Evolutionary conservation across 1,140 invertebrate species (phyloP).

Genomic region (Zaprionus africanus): DNA sequence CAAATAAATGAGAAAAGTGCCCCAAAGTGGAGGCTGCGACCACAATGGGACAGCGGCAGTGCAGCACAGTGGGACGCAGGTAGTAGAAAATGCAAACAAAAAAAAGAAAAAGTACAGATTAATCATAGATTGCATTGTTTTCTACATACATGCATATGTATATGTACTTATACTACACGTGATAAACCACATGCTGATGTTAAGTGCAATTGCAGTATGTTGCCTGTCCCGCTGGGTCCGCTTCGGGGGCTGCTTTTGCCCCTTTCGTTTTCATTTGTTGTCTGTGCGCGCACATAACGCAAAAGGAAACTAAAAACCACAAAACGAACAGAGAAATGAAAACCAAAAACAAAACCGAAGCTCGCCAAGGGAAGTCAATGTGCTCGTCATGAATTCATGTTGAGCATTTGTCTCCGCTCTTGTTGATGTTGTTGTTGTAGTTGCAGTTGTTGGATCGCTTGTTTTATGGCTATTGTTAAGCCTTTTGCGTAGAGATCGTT

Average conservation of each 20-base stretch:
- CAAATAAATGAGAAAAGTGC: conserved; percentile 74
- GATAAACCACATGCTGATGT: background rate
- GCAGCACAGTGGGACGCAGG: background rate
- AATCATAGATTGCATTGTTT: too few relatives aligned
- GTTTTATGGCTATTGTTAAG: conserved; percentile 74
- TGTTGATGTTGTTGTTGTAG: conserved; percentile 16
- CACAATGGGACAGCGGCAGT: background rate
- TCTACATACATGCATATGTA: too few relatives aligned
- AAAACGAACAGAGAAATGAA: conserved; percentile 12
- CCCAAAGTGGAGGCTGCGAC: conserved; percentile 35
- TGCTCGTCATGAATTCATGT: conserved; percentile 73
- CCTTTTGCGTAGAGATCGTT: conserved; percentile 61
- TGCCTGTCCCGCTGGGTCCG: background rate
- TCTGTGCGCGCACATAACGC: conserved; percentile 45
- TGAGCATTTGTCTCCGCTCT: conserved; percentile 54
- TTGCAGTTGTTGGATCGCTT: conserved; percentile 31
- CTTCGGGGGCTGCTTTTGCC: conserved; percentile 44
- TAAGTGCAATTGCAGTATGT: background rate
- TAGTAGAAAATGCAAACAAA: background rate
- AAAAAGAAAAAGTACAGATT: too few relatives aligned
- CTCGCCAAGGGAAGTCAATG: conserved; percentile 73
- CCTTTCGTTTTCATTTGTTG: conserved; percentile 73
- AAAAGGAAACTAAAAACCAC: conserved; percentile 68
- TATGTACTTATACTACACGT: background rate
- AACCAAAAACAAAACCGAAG: conserved; percentile 32